These are phyloP conservation scores for Phyllopteryx taeniolatus DNA, from an alignment of 2,113 vertebrate species.

Conservation along the genomic window DNA sequence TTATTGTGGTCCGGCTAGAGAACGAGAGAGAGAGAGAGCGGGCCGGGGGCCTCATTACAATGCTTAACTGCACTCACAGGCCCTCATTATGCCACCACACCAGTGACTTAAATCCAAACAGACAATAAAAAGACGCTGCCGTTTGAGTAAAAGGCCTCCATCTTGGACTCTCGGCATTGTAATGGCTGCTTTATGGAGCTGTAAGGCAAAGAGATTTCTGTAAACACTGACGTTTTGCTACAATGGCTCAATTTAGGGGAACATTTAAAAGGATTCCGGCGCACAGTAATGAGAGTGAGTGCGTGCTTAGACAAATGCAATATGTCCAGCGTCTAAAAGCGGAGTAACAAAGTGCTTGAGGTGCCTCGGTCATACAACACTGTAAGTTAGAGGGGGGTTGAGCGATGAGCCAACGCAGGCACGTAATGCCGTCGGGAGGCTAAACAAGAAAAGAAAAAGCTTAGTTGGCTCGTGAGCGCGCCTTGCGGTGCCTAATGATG, in stretches of 20 bases:
- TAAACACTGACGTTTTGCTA: constrained; percentile 27
- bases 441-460: constrained; percentile 42
- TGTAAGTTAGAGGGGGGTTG: constrained; percentile 8
- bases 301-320: constrained; percentile 29
- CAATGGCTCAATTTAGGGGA: constrained; percentile 17
- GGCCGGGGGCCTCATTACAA: constrained; percentile 69
- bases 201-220: constrained; percentile 37
- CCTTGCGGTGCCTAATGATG: constrained; percentile 51
- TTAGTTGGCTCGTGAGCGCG: constrained; percentile 15
- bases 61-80: constrained; percentile 71
- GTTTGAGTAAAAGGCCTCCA: constrained; percentile 40
- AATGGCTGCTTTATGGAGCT: constrained; percentile 32
- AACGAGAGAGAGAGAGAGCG: constrained; percentile 50
- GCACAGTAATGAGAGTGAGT: constrained; percentile 31
- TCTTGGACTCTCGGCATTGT: constrained; percentile 37
- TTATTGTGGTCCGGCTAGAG: constrained; percentile 64
- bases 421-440: constrained; percentile 42
- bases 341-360: constrained; percentile 20
- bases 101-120: constrained; percentile 71
- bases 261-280: constrained; percentile 27
- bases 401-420: constrained; percentile 51
- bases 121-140: constrained; percentile 65
- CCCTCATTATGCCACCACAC: constrained; percentile 73
- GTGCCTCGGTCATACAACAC: constrained; percentile 26
- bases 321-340: constrained; percentile 31